These are phyloP conservation scores for Plectrocnemia conspersa DNA, from an alignment of 1,140 invertebrate species.

Conservation along the genomic window DNA sequence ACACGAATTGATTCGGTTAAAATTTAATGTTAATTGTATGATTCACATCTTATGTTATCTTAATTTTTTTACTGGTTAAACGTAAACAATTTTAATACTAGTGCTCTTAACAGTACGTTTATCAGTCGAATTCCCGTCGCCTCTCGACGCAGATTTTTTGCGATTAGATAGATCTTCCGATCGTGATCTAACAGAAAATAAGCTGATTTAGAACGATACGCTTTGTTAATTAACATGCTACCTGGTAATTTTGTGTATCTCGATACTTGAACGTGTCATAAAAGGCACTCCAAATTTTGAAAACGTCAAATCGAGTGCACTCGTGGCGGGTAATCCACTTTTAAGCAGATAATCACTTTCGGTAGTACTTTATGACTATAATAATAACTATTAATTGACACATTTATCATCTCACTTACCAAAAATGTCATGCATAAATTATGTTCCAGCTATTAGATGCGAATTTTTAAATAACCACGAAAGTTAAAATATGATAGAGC, in stretches of 20 bases:
- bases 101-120: too few species aligned
- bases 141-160: background rate
- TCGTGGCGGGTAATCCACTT: constrained; percentile 27
- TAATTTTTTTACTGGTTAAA: too few species aligned
- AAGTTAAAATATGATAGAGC: too few species aligned
- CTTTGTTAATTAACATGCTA: background rate
- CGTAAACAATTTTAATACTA: background rate
- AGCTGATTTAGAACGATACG: background rate
- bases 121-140: too few species aligned
- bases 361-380: constrained; percentile 19
- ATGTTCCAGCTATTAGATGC: too few species aligned
- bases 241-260: constrained; percentile 4
- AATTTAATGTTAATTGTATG: too few species aligned
- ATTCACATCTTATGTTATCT: too few species aligned
- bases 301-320: constrained; percentile 27
- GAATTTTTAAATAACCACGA: background rate
- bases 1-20: too few species aligned
- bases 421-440: too few species aligned
- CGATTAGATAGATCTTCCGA: constrained; percentile 3
- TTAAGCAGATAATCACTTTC: constrained; percentile 29
- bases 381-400: too few species aligned
- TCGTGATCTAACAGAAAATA: background rate
- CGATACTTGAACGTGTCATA: constrained; percentile 20
- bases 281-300: constrained; percentile 15
- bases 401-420: too few species aligned